Percentiles rank a stretch among this genome's conserved stretches.
Evolutionary conservation across 2,888 invertebrate species (phyloP).

Genomic region (Pterobdella sp.): DNA sequence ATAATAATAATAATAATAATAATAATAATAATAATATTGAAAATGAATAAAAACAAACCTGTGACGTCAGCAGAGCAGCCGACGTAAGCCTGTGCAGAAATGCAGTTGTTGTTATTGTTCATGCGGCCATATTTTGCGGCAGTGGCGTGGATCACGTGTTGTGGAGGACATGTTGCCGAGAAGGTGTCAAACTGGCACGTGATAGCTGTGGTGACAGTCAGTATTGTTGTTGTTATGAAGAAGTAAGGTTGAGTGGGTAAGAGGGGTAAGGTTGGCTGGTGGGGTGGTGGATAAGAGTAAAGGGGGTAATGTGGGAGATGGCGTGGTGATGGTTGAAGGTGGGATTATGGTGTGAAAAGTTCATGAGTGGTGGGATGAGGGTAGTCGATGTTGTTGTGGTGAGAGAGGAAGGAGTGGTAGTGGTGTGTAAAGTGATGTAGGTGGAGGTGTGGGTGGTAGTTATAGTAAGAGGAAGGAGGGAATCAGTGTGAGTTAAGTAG

Average conservation of each 20-base stretch:
- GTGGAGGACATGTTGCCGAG: slow-evolving; percentile 30
- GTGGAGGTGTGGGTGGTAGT: too few relatives aligned
- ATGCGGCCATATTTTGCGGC: slow-evolving; percentile 36
- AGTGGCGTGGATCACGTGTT: slow-evolving; percentile 34
- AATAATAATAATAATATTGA: not conserved
- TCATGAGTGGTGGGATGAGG: not conserved
- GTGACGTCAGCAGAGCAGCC: slow-evolving; percentile 32
- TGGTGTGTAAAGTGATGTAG: too few relatives aligned
- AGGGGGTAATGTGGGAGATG: not conserved
- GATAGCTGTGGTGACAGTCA: not conserved
- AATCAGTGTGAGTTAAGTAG: too few relatives aligned
- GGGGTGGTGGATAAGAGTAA: not conserved
- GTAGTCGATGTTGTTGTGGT: not conserved
- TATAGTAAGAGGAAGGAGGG: too few relatives aligned
- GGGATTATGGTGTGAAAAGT: not conserved
- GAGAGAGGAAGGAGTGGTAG: too few relatives aligned
- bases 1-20: not conserved
- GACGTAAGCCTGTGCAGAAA: slow-evolving; percentile 35
- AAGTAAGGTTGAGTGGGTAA: not conserved
- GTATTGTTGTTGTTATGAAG: not conserved
- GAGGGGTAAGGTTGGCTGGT: not conserved
- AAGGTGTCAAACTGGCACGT: slow-evolving; percentile 34
- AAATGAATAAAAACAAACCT: not conserved
- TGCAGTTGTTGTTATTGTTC: slow-evolving; percentile 33
- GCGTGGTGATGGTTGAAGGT: not conserved